Conservation (phyloP, 2,113 vertebrate genomes). For the Nymphicus hollandicus region DNA sequence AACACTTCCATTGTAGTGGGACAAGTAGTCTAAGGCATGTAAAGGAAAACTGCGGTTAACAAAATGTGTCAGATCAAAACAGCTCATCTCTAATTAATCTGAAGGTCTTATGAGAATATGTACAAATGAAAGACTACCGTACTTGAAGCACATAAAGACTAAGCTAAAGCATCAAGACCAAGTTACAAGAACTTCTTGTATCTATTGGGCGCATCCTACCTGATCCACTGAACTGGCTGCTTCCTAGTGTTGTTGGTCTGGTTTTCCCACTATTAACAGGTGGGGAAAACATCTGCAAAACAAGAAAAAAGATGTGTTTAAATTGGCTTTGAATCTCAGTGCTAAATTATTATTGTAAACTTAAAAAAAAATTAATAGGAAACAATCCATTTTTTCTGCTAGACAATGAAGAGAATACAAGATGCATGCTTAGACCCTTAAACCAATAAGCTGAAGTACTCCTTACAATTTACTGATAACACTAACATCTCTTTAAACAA, state of each 20-base stretch:
- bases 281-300: conserved; percentile 98
- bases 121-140: background rate
- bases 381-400: background rate
- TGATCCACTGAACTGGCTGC: conserved; percentile 96
- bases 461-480: background rate
- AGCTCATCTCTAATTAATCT: background rate
- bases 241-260: conserved; percentile 94
- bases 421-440: background rate
- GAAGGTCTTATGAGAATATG: background rate
- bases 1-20: background rate
- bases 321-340: conserved; percentile 1
- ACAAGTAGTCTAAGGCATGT: background rate
- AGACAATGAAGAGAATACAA: background rate
- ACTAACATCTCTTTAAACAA: background rate
- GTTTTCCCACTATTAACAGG: conserved; percentile 96
- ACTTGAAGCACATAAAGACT: background rate
- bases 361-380: background rate
- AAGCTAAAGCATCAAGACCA: background rate
- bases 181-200: background rate
- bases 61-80: background rate
- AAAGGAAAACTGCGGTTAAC: background rate
- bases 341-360: background rate
- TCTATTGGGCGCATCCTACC: conserved; percentile 78
- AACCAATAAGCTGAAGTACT: background rate
- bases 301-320: background rate